Evolutionary conservation across 2,888 invertebrate genomes (phyloP).

Genomic region (Mantis religiosa): DNA sequence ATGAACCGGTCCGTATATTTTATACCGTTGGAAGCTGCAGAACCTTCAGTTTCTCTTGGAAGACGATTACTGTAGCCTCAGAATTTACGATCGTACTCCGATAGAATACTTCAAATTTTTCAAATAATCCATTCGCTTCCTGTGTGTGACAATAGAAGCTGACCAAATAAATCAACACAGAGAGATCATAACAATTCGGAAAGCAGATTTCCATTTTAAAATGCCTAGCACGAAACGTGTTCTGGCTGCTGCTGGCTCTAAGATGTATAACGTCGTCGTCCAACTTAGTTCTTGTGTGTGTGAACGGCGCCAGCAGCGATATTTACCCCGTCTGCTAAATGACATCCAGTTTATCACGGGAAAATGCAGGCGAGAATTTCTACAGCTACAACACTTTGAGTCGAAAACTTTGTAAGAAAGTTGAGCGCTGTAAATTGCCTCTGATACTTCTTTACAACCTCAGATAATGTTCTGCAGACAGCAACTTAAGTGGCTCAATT

Average conservation of each 20-base stretch:
- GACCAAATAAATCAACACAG: neutral
- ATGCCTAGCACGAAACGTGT: neutral
- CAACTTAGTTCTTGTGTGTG: neutral
- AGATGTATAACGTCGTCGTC: neutral
- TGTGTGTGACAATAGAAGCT: no score
- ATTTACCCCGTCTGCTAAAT: neutral
- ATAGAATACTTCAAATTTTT: no score
- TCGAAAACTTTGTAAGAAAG: neutral
- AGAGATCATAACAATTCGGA: neutral
- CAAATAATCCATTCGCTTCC: no score
- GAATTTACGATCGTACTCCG: no score
- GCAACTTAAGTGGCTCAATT: neutral
- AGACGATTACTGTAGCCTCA: no score
- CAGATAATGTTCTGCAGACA: neutral
- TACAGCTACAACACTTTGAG: neutral
- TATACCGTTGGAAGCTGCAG: no score
- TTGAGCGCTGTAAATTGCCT: neutral
- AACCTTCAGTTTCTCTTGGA: no score
- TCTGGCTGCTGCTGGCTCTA: neutral
- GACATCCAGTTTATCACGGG: neutral
- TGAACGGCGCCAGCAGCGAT: neutral
- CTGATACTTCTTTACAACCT: neutral
- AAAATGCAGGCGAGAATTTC: neutral
- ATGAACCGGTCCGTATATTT: no score
- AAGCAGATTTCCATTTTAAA: neutral